Base-by-base conservation (phyloP, 2,797 vertebrate species). In the Percopsis omiscomaycus region DNA sequence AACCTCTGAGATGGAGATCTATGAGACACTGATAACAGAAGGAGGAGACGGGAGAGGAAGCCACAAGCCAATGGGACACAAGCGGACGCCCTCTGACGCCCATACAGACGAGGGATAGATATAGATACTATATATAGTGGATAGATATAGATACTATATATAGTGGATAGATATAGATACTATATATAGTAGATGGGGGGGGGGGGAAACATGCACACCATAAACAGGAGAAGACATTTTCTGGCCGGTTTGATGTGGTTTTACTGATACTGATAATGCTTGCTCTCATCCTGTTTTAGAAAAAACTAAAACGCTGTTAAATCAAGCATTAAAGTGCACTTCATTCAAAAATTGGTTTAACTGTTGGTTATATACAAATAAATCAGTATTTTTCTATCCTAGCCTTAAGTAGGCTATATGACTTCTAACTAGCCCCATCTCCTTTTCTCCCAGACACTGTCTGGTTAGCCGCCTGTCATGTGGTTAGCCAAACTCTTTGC, bases 1-100 rank as follows among this genome's bases (percentile, higher is more conserved):
- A 86, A 74, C 62, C 9, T 42, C 3, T 8, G 4, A 77, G 69
- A 86, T 75, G 60, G 81, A 76, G 77, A 68, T 61, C 71, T 74
- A 85, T 73, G 69, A 74, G 51, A 12, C 57, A 68, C 30, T 22
- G 70, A 65, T 64, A 63, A 27, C 14, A 59, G 6, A 60, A 54
- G 22, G 54, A 45, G 8, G 42, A 5, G 32, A 44, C 50, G 27
- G 3, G 16, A 50, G 55, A 59, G 8, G 49, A 42, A 79, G 67
- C 68, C 66, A 51, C 65, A 73, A 22, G 8, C n/a, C 9, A 11
- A 12, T 22, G 16, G 27, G 10, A 28, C 15, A 54, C 10, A 55
- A 8, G 27, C 15, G 27, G 27, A 13, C 8, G 11, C 16, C 8
- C 28, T 11, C 15, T 28, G 27, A 13, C 8, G 11, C 16, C 8